Base-by-base conservation (phyloP, 2,888 invertebrate species). In the Idaea straminata region DNA sequence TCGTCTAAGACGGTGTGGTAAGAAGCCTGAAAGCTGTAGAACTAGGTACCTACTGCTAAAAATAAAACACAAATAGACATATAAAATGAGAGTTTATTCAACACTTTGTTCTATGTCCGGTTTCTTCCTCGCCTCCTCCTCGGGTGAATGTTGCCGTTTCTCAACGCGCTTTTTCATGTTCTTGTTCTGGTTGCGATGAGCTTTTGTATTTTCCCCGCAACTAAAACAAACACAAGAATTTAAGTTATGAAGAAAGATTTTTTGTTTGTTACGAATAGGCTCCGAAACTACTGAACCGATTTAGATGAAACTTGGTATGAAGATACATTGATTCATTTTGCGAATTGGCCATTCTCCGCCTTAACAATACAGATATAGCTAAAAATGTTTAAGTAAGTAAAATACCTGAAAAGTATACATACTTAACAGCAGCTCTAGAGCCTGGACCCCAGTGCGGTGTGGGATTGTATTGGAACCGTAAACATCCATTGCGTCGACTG, bases 371-470 rank as follows among this genome's bases (percentile, higher is more conserved):
- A n/a, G n/a, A n/a, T n/a, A n/a, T n/a, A n/a, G n/a, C n/a, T n/a
- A n/a, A n/a, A n/a, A n/a, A n/a, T n/a, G n/a, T n/a, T n/a, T n/a
- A n/a, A n/a, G n/a, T n/a, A n/a, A n/a, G n/a, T n/a, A n/a, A n/a
- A 25, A 25, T 25, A 25, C 3, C 25, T 25, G 1, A 47, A 13
- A 47, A 13, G 7, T 7, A 10, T 47, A 86, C 94, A 91, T 86
- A 97, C 96, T 96, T 97, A 16, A 96, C 95, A 25, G 94, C 95
- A 0, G 97, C 95, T 74, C 95, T 94, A 0, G 96, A 95, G 62
- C 98, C 98, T 0, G 99, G 99, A 0, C 99, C 99, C 99, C 99
- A 99, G 86, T 96, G 93, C 0, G 96, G 95, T 36, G 95, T 90
- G 0, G 99, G 99, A 91, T 99, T 99, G 74, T 94, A 94, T 84